Base-by-base conservation (phyloP, 2,797 vertebrate species). In the Labeo calbasu region DNA sequence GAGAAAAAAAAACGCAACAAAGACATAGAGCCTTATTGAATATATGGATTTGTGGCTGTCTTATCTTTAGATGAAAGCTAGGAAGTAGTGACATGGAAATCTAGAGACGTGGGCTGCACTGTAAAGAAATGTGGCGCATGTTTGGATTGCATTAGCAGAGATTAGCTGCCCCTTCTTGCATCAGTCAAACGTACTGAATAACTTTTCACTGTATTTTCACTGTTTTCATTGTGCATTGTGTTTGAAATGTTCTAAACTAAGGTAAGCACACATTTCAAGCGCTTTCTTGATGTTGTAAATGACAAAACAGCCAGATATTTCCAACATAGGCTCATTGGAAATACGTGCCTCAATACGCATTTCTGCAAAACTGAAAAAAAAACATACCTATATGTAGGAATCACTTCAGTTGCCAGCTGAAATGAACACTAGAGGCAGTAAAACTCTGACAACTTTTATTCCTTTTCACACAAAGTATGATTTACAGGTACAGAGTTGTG, bases 41-140 rank as follows among this genome's bases (percentile, higher is more conserved):
- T 77, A 77, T 77, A 83, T 83, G 82, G 73, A 83, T 83, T 83
- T 77, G 50, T 57, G 81, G 32, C 61, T 53, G 63, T 68, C 73
- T 77, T 83, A 76, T 83, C 81, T 83, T 77, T n/a, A 77, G 73
- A 83, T 83, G 73, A 69, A 77, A 83, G 82, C 63, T 57, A 32
- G 25, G 57, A 83, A 69, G 50, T 69, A 77, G 73, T n/a, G 73
- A 69, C 82, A 68, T 57, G 63, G 82, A 83, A 68, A 77, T 77
- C 15, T n/a, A 36, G 28, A 77, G 53, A 69, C 13, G 23, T 77
- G 51, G 82, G 82, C 50, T 68, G 51, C 50, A 69, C 4, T 57
- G 82, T 83, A 55, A 83, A 83, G 72, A 76, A 46, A 68, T 57
- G 32, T 2, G 23, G n/a, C 4, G 23, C 50, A 46, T 77, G 32